Base-by-base conservation (phyloP, 1,140 invertebrate species). In the Lordiphosa collinella region DNA sequence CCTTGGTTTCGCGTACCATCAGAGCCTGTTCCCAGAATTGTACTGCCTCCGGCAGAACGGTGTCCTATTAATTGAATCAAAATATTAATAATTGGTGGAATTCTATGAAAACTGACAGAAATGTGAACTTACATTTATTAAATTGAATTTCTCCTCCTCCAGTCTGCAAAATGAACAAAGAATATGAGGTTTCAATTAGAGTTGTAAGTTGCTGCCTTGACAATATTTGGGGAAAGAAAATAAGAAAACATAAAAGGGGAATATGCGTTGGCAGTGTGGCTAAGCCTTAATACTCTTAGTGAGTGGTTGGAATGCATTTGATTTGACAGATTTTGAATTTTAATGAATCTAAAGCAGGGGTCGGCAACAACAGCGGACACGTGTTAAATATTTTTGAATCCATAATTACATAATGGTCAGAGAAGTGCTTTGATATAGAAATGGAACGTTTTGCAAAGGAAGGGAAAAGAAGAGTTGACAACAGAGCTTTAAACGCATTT, bases 11-110 rank as follows among this genome's bases (percentile, higher is more conserved):
- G 25, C 96, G 92, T 5, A 98, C 96, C 92, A 94, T 95, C 25
- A 99, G 90, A 0, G 97, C 96, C 88, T 93, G 91, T 88, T 98
- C 94, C 97, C 97, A 98, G 90, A 97, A 99, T 60, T 93, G 92
- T 2, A 98, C 95, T 35, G 97, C 97, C 89, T 96, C 92, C 0
- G 96, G 96, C 63, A 98, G 89, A 62, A 98, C 95, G 34, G 95
- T 96, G 74, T 96, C 94, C 96, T 98, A 90, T n/a, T 12, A 44
- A 48, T 46, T 46, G 13, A 47, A 38, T 38, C 1, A 50, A 66
- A 38, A 13, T 36, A 13, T 22, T 29, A 1, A 12, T 46, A 35
- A 31, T 47, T 36, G 5, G 22, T 12, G 3, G 10, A 11, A 7
- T 14, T 10, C 10, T 3, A 16, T 16, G 13, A n/a, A 44, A 11